phyloP scores from a whole-genome alignment of 2,113 vertebrate species.

The Mustela lutreola region DNA sequence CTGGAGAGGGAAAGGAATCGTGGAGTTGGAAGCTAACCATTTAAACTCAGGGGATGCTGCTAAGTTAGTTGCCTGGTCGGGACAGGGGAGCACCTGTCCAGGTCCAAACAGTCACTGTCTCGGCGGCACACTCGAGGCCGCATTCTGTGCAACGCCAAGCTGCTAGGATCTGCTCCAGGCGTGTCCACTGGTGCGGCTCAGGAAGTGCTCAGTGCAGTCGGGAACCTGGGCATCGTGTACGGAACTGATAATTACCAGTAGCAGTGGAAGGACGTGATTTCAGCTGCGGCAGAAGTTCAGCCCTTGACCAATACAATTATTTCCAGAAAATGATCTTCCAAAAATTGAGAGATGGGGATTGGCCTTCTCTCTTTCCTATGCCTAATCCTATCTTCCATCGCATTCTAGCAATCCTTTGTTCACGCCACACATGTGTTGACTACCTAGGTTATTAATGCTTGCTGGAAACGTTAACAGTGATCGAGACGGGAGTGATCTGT shows the following conservation, averaged over 20 bases:
- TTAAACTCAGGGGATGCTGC: background rate
- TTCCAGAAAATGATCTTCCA: background rate
- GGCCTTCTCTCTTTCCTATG: background rate
- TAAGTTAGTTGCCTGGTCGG: background rate
- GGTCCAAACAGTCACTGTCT: no score
- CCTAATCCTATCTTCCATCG: background rate
- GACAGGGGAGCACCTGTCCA: background rate
- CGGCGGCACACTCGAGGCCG: rapidly evolving
- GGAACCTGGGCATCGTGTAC: background rate
- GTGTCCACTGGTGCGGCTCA: background rate
- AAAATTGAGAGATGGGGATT: background rate
- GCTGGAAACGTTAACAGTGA: background rate
- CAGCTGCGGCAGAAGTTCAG: background rate
- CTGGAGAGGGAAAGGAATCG: background rate
- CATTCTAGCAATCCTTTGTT: background rate
- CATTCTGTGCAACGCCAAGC: rapidly evolving
- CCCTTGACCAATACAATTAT: background rate
- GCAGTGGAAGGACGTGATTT: background rate
- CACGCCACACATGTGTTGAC: background rate
- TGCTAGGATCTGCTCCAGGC: background rate
- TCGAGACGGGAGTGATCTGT: background rate
- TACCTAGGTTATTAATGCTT: background rate
- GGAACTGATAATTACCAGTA: background rate
- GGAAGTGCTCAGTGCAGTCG: background rate
- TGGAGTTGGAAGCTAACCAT: background rate